Evolutionary conservation across 2,113 vertebrate species (phyloP).

Genomic region (Dromiciops gliroides): DNA sequence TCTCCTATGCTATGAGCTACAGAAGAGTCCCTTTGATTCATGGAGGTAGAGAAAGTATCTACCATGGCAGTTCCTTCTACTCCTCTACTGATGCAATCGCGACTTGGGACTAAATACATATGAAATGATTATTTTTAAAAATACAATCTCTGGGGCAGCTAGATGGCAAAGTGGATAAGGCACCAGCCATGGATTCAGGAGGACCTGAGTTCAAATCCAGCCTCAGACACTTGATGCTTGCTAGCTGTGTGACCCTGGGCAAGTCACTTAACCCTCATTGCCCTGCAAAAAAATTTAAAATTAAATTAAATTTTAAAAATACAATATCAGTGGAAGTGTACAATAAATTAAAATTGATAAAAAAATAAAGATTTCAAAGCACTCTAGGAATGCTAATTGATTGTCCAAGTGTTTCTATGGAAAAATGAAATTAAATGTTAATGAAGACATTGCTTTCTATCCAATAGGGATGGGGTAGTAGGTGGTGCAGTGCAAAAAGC

Average conservation of each 20-base stretch:
- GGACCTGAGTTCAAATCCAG: too few relatives aligned
- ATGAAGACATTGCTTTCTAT: not conserved
- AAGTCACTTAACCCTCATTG: too few relatives aligned
- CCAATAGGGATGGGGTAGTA: not conserved
- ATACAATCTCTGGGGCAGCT: too few relatives aligned
- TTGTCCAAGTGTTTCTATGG: not conserved
- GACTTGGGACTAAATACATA: not conserved
- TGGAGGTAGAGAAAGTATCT: not conserved
- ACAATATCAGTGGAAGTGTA: not conserved
- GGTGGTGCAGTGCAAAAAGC: too few relatives aligned
- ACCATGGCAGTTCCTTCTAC: not conserved
- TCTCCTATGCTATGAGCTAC: not conserved
- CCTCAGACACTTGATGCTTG: too few relatives aligned
- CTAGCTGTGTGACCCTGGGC: too few relatives aligned
- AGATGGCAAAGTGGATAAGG: too few relatives aligned
- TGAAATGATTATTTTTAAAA: not conserved
- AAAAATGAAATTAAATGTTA: not conserved
- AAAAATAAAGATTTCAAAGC: conserved; percentile 8
- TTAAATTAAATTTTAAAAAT: too few relatives aligned
- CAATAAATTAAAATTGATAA: not conserved
- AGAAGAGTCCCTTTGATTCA: not conserved
- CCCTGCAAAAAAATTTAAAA: too few relatives aligned
- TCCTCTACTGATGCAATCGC: not conserved
- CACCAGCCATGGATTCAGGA: too few relatives aligned
- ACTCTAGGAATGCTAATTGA: not conserved